phyloP scores from a whole-genome alignment of 2,888 invertebrate species.

The Leptothorax acervorum region DNA sequence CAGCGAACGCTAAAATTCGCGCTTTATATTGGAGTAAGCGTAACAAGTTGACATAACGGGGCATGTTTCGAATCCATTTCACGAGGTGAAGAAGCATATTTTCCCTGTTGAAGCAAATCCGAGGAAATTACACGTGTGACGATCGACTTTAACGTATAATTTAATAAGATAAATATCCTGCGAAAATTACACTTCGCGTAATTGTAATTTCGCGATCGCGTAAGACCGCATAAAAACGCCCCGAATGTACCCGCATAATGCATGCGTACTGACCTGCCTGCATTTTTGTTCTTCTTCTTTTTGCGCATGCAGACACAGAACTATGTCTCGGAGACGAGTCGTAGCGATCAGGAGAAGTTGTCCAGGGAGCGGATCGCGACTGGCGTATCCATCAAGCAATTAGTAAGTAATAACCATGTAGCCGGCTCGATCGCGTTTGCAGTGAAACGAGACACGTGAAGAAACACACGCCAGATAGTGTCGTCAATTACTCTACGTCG shows the following conservation, averaged over 20 bases:
- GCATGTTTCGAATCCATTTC: not conserved
- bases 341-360: constrained; percentile 82
- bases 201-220: not conserved
- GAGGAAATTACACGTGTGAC: not conserved
- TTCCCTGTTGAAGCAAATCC: not conserved
- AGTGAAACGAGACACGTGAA: not conserved
- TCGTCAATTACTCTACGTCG: not conserved
- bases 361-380: constrained; percentile 85
- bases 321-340: constrained; percentile 84
- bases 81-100: not conserved
- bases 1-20: constrained; percentile 12
- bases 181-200: not conserved
- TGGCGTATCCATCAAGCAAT: constrained; percentile 86
- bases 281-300: constrained; percentile 68
- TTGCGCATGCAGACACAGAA: constrained; percentile 84
- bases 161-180: not conserved
- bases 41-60: not conserved
- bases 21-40: constrained; percentile 17
- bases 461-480: constrained; percentile 5
- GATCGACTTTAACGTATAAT: constrained; percentile 6
- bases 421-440: not conserved
- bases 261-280: constrained; percentile 53
- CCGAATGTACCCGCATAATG: not conserved
- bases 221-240: not conserved
- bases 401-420: constrained; percentile 83